Evolutionary conservation across 1,140 invertebrate genomes (phyloP), one percentile per base, ranked within the genome.

Genomic region (Camponotus floridanus): DNA sequence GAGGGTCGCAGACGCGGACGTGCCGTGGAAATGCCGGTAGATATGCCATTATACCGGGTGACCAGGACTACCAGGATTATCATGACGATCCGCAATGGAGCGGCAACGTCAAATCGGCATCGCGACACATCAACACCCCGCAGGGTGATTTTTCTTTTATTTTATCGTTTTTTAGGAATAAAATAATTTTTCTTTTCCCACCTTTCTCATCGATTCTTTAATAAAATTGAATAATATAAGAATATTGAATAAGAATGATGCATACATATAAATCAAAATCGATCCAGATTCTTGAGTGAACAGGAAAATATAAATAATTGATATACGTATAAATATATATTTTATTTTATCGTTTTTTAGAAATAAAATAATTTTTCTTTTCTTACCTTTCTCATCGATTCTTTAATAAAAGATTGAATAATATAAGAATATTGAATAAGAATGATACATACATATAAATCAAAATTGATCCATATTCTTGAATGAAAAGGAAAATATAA

Each of bases 1-100:
- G 88, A 64, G 81, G 89, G 21, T 18, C 76, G 13, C 91, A 91
- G 83, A 85, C 86, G 73, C 91, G 90, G 42, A 80, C 39, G 15
- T 88, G 88, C 85, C 87, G 86, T 33, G 90, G 71, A 78, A 92
- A 88, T 76, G 76, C 59, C 9, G 83, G 88, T 21, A 86, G 91
- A 64, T 92, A 92, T 62, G 88, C 91, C 4, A 68, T 92, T 76
- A 89, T 92, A 65, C 92, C 91, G 36, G 91, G 92, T 73, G 91
- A 92, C 0, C 85, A 88, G 42, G 88, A 91, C 9, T 90, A 87
- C 13, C 86, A 89, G 31, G 89, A 51, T 51, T 51, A 51, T 18
- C 48, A 93, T n/a, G 87, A 89, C 7, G 55, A 64, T 0, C 21
- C 31, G 8, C 26, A 57, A 3, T 94, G 93, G 93, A 90, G 73